phyloP scores from a whole-genome alignment of 2,797 vertebrate species.

The Neostethus bicornis region DNA sequence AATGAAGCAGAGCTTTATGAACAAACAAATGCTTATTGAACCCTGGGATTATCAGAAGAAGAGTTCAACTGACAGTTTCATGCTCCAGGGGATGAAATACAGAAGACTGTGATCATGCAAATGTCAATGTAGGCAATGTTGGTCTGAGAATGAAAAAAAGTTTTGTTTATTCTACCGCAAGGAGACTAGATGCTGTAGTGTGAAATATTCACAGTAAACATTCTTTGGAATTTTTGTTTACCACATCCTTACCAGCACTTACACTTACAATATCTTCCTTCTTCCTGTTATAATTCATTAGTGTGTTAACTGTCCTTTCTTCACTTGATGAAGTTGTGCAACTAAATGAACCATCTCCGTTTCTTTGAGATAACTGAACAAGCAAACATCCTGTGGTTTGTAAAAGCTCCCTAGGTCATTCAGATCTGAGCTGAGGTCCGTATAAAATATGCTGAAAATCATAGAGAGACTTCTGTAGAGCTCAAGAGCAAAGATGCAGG shows the following conservation, averaged over 20 bases:
- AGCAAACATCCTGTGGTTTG: constrained; percentile 55
- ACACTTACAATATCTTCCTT: too few species aligned
- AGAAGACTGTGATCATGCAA: neutral
- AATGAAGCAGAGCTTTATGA: neutral
- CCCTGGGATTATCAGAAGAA: neutral
- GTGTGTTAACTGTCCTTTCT: neutral
- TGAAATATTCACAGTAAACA: neutral
- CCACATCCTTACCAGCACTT: neutral
- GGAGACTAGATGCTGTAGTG: neutral
- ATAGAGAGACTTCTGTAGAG: constrained; percentile 67
- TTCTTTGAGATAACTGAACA: constrained; percentile 19
- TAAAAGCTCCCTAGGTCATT: constrained; percentile 58
- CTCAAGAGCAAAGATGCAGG: constrained; percentile 56
- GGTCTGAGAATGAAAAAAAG: neutral
- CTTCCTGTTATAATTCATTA: constrained; percentile 6
- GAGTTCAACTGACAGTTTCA: constrained; percentile 1
- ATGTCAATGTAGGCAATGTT: constrained; percentile 1
- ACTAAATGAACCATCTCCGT: constrained; percentile 33
- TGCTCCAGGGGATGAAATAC: neutral
- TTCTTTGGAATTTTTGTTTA: constrained; percentile 1
- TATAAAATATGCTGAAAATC: constrained; percentile 74
- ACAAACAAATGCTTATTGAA: neutral
- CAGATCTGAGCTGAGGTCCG: constrained; percentile 55
- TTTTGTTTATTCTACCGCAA: neutral
- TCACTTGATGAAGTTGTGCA: constrained; percentile 31